These are phyloP conservation scores for Malurus alboscapulatus DNA, from an alignment of 2,113 vertebrate genomes.

Conservation along the genomic window DNA sequence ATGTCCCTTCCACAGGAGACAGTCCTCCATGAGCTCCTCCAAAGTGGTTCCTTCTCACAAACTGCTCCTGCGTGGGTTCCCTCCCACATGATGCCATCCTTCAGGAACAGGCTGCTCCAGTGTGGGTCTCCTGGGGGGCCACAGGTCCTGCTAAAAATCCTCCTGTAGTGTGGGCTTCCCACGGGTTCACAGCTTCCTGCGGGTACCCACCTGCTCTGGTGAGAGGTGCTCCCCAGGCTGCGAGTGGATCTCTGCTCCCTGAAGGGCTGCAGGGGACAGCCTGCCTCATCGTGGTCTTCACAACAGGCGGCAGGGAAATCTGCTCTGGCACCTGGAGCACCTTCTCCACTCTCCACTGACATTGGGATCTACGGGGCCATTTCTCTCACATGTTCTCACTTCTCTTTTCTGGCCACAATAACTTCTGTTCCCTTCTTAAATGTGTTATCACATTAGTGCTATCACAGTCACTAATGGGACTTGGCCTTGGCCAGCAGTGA, in stretches of 20 bases:
- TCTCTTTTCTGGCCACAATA: background rate
- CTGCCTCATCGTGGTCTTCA: background rate
- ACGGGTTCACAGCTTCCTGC: background rate
- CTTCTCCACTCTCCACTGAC: background rate
- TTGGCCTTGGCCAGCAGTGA: rapidly evolving
- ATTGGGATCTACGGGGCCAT: background rate
- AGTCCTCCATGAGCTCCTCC: background rate
- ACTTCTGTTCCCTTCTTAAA: background rate
- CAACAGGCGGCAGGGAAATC: background rate
- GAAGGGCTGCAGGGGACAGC: background rate
- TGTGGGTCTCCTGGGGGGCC: background rate
- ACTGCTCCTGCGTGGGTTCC: background rate
- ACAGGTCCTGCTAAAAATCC: background rate
- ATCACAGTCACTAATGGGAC: background rate
- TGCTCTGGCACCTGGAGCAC: background rate
- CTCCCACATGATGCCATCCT: background rate
- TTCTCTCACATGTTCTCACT: background rate
- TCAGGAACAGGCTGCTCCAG: background rate
- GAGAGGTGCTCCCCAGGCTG: background rate
- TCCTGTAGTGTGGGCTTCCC: background rate
- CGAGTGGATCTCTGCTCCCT: background rate
- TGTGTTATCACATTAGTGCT: background rate
- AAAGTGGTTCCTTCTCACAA: background rate
- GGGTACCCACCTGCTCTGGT: background rate
- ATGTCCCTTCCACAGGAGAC: background rate